Base-by-base conservation (phyloP, 1,140 invertebrate genomes). In the Phymorhynchus buccinoides region DNA sequence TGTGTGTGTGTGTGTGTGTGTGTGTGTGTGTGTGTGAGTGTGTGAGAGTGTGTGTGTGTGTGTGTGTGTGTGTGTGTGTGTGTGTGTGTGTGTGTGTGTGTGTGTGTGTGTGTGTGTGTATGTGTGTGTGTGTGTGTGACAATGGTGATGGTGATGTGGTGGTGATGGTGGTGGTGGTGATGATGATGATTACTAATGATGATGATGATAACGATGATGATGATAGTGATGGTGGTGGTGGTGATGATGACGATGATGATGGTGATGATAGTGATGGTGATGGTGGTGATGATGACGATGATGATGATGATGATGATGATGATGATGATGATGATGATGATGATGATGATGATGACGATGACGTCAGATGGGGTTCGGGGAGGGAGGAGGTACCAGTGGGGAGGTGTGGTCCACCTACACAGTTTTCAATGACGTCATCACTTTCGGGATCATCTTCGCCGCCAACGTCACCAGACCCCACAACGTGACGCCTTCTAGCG, bases 391-490 rank as follows among this genome's bases (percentile, higher is more conserved):
- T 0, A 82, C 87, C 7, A 79, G 44, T 7, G 88, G 88, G n/a
- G 86, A 89, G 62, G 84, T 89, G 14, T 89, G 87, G 87, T 85
- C 87, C 0, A 84, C 87, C 18, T 86, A 88, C 32, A 84, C 84
- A 35, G 83, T 84, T 32, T 87, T 88, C 35, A 75, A 80, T 35
- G 80, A 82, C 52, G 35, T 75, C 71, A 52, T 83, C 30, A 35
- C 48, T 22, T 87, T 86, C 79, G 88, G 86, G 27, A 88, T 88
- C n/a, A 41, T 88, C 32, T 75, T 88, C 30, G 86, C 86, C 42
- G 85, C 88, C 35, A 87, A 87, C 41, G 71, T 87, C 39, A 73
- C 83, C 7, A 44, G 71, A 18, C 75, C 85, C 6, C 87, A 79
- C 66, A 62, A 79, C 30, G 12, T 88, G 27, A 86, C 83, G 35